Percentiles rank a stretch among this genome's conserved stretches.
phyloP scores from a whole-genome alignment of 2,797 vertebrate genomes.

The Champsocephalus gunnari region DNA sequence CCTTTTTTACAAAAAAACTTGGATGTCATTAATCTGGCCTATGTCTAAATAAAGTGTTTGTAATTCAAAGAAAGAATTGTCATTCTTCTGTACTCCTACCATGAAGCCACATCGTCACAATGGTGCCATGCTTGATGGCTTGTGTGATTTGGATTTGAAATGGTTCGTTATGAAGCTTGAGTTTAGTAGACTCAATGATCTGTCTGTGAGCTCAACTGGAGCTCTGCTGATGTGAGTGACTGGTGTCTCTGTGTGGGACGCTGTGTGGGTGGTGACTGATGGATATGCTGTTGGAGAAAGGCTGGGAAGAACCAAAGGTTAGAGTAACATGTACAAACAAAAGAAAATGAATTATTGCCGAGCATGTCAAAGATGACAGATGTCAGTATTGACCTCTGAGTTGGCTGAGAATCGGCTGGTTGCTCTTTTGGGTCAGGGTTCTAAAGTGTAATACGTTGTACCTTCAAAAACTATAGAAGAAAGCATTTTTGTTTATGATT shows the following conservation, averaged over 20 bases:
- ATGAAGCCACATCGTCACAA: neutral
- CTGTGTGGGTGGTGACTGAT: slow-evolving; percentile 65
- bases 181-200: neutral
- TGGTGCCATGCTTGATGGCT: neutral
- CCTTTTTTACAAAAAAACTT: slow-evolving; percentile 36
- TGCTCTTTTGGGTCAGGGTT: too few species aligned
- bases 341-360: neutral
- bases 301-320: slow-evolving; percentile 29
- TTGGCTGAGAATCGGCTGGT: neutral
- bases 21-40: slow-evolving; percentile 32
- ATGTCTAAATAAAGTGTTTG: slow-evolving; percentile 63
- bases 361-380: slow-evolving; percentile 22
- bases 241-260: slow-evolving; percentile 30
- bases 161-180: neutral
- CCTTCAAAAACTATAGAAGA: too few species aligned
- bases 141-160: neutral
- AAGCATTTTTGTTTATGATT: too few species aligned
- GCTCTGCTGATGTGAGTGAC: slow-evolving; percentile 52
- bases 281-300: slow-evolving; percentile 59
- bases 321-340: slow-evolving; percentile 16
- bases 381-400: neutral
- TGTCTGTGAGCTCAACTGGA: slow-evolving; percentile 19
- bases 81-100: neutral
- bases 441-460: too few species aligned
- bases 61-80: slow-evolving; percentile 12